Evolutionary conservation across 2,797 vertebrate genomes (phyloP), one percentile per base, ranked within the genome.

Genomic region (Helostoma temminkii): DNA sequence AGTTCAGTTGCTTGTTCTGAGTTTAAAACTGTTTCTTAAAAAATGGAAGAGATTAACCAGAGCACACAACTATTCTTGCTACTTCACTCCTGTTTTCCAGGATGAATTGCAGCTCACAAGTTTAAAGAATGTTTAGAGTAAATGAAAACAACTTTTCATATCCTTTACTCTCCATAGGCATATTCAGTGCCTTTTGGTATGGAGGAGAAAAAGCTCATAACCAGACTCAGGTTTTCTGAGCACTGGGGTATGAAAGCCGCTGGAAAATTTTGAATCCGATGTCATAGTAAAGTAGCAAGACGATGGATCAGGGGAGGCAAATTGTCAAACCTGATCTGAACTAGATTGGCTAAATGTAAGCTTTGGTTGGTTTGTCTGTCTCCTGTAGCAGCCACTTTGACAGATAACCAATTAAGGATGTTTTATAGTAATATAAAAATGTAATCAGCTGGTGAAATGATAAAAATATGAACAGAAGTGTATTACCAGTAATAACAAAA

Each of bases 321-420:
- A 18, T 19, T n/a, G 53, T 12, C 2, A 6, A 26, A 9, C 16
- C 5, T n/a, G n/a, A 18, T 39, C 14, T 21, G 30, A 47, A 18
- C 22, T 10, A 9, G 32, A 32, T 5, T 15, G 2, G 52, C 54
- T 43, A 2, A 25, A 6, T 24, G 11, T 2, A 1, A 41, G 54
- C 21, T 26, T 25, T 7, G 67, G 50, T 58, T 56, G 36, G 72
- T 25, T 10, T 10, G 11, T 76, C 72, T 54, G 81, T 74, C 63
- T 62, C 39, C 74, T 80, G 77, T 89, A 86, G 83, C 88, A 87
- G 73, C 77, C 78, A 53, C 74, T 75, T 11, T 10, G 74, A 50
- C 82, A 78, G 76, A 72, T 5, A 25, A 78, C 74, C 76, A 36
- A 36, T 61, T 4, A 0, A 3, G 30, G 60, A 56, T 47, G n/a